Percentiles rank a stretch among this genome's conserved stretches.
Conservation (phyloP, 2,113 vertebrate species). For the Ranitomeya variabilis region DNA sequence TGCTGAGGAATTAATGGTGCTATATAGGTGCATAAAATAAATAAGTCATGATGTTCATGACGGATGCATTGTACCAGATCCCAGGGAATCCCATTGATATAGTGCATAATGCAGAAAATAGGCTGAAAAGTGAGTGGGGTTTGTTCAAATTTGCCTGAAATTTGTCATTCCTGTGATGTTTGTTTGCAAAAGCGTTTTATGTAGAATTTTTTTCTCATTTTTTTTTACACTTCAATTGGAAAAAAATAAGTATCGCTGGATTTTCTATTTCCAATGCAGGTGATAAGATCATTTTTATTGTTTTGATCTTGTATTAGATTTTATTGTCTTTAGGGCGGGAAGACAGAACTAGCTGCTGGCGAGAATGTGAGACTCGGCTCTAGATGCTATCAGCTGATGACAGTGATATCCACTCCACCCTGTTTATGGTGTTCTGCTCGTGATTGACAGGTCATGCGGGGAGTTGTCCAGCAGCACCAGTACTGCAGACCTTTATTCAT, state of each 20-base stretch:
- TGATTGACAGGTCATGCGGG: neutral
- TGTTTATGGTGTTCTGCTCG: neutral
- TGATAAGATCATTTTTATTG: constrained; percentile 12
- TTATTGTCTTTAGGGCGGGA: neutral
- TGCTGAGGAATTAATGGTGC: too few species aligned
- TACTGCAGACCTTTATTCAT: neutral
- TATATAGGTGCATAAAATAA: too few species aligned
- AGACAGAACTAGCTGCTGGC: constrained; percentile 16
- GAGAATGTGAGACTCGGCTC: constrained; percentile 4
- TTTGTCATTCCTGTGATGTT: too few species aligned
- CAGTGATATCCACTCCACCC: constrained; percentile 17
- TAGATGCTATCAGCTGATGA: constrained; percentile 35
- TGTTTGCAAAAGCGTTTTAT: neutral
- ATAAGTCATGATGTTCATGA: neutral
- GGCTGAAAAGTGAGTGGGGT: too few species aligned
- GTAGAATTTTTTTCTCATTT: neutral
- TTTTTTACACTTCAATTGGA: neutral
- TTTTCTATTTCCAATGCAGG: neutral
- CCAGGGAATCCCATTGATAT: neutral
- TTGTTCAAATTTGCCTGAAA: too few species aligned
- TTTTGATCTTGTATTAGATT: constrained; percentile 1
- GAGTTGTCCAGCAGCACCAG: neutral
- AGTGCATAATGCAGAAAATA: neutral
- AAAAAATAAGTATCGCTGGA: neutral
- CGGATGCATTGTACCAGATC: too few species aligned